Percentiles rank a stretch among this genome's conserved stretches.
phyloP scores from a whole-genome alignment of 2,113 vertebrate species.

The Tychaedon coryphoeus region DNA sequence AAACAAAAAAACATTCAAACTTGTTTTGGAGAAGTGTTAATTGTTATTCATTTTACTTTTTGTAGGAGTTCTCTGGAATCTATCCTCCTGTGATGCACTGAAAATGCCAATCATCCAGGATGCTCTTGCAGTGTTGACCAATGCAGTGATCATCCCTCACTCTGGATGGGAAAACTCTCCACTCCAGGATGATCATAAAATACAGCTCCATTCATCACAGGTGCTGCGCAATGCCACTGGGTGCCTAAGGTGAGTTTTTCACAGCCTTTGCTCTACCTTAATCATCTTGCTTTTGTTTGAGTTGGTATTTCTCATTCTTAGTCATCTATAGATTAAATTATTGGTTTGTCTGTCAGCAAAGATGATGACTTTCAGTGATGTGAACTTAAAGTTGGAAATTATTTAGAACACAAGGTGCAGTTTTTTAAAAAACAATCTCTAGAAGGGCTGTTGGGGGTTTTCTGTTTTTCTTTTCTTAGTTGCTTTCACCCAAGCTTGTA shows the following conservation, averaged over 20 bases:
- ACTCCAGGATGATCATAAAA: constrained; percentile 93
- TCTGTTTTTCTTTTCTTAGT: neutral
- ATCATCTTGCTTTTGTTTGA: neutral
- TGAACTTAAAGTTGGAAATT: neutral
- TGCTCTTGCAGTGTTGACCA: constrained; percentile 94
- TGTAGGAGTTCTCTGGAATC: constrained; percentile 95
- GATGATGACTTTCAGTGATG: neutral
- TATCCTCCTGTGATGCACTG: constrained; percentile 96
- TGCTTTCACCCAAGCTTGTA: neutral
- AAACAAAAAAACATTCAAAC: neutral
- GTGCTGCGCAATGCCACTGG: constrained; percentile 98
- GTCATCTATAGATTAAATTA: neutral
- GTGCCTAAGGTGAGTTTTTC: constrained; percentile 88
- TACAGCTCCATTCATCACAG: constrained; percentile 96
- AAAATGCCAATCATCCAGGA: constrained; percentile 99
- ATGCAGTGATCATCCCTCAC: constrained; percentile 96
- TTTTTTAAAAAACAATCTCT: neutral
- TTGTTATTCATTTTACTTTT: neutral
- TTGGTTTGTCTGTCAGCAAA: neutral
- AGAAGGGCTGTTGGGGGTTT: neutral
- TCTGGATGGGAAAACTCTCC: constrained; percentile 95
- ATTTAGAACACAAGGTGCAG: neutral
- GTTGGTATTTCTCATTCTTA: neutral
- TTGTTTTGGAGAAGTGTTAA: neutral
- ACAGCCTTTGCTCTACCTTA: neutral